Base-by-base conservation (phyloP, 2,888 invertebrate genomes). In the Melanchra persicariae region DNA sequence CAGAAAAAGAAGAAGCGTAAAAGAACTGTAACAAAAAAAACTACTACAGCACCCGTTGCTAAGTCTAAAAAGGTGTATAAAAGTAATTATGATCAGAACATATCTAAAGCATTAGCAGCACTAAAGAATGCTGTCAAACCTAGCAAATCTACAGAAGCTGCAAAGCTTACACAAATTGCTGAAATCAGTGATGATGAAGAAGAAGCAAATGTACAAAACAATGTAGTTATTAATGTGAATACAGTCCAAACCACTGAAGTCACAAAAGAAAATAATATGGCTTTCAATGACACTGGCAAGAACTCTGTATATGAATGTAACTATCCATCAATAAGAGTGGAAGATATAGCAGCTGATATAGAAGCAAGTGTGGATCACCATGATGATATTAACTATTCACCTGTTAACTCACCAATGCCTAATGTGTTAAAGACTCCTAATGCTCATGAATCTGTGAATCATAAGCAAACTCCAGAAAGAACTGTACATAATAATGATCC, bases 1-100 rank as follows among this genome's bases (percentile, higher is more conserved):
- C 88, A 89, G 59, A 95, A n/a, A n/a, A n/a, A 95, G 84, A 96
- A 95, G 78, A 96, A 95, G 78, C 89, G 89, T 15, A 95, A 92
- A 75, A 92, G 85, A 65, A 51, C 49, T 64, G 79, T 82, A 24
- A 84, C 87, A 2, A 91, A 87, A 55, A 94, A 91, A 79, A 22
- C 91, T 85, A 74, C 88, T 87, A 58, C 43, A 8, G 76, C 5
- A 26, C 55, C 70, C 30, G 24, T 19, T 19, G 40, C 88, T 0
- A 93, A 93, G 80, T 89, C 92, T 4, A 95, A 91, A 87, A 86
- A 76, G 43, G 79, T 89, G 47, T 79, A 89, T 7, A 94, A 92
- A 75, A 91, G 87, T 74, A 93, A 89, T 79, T 96, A 96, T 89
- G 92, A 95, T 61, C 86, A 89, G 67, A 96, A 95, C 86, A 77